These are phyloP conservation scores for Typhlomys cinereus DNA, from an alignment of 2,113 vertebrate species.

Conservation along the genomic window DNA sequence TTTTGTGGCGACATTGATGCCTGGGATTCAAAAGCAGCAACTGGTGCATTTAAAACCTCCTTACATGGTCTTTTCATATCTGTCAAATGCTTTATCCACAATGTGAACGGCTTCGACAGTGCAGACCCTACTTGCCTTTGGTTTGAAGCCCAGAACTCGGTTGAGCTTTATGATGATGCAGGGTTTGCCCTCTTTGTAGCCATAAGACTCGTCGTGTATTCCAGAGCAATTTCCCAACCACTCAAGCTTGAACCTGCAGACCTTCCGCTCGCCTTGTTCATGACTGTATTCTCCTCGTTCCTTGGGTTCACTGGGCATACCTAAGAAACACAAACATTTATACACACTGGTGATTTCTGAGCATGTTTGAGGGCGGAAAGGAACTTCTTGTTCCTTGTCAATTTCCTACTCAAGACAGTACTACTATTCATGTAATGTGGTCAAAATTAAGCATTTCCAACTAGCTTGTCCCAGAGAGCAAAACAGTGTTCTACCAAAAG, in stretches of 20 bases:
- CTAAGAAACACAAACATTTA: conserved; percentile 78
- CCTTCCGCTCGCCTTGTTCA: conserved; percentile 79
- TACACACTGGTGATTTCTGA: too few species aligned
- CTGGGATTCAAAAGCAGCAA: not conserved
- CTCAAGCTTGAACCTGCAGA: conserved; percentile 88
- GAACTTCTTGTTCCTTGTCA: not conserved
- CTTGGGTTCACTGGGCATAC: conserved; percentile 58
- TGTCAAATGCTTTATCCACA: not conserved
- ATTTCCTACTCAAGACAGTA: accelerated
- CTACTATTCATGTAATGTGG: not conserved
- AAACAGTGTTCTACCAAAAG: not conserved
- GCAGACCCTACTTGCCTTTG: conserved; percentile 86
- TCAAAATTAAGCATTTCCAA: not conserved
- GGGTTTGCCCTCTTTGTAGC: conserved; percentile 91
- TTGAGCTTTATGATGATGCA: conserved; percentile 97
- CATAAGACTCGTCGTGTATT: conserved; percentile 77
- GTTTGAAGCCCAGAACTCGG: conserved; percentile 93
- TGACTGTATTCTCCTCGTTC: conserved; percentile 84
- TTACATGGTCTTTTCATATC: not conserved
- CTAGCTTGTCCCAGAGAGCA: not conserved
- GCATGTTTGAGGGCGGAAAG: not conserved
- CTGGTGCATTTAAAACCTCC: not conserved
- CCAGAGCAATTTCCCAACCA: conserved; percentile 92
- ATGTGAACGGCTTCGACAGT: not conserved
- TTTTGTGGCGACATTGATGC: not conserved